Base-by-base conservation (phyloP, 1,140 invertebrate species). In the Colletes latitarsis region DNA sequence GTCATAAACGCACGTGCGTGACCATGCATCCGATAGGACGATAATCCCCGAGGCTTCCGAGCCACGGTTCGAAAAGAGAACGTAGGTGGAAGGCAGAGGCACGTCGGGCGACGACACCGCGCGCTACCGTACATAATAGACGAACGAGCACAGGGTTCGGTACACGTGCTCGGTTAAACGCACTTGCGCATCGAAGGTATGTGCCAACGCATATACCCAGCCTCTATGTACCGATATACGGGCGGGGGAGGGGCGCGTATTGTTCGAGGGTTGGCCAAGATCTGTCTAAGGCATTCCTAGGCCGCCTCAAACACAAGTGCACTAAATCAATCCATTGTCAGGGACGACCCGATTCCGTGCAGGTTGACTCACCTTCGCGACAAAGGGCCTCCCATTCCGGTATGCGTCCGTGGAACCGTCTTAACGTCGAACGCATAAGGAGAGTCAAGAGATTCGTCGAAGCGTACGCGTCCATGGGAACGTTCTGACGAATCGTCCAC, bases 241-340 rank as follows among this genome's bases (percentile, higher is more conserved):
- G 3, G 4, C 1, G n/a, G 1, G 1, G 4, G 41, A 46, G n/a
- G 19, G 8, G 46, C n/a, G 6, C 52, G n/a, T 55, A 58, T 55
- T 14, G 21, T 52, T 49, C 21, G 67, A 69, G 76, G 67, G 53
- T 39, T 21, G 74, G 63, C 76, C 73, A 77, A 86, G 84, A 86
- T 77, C 81, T 77, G 81, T 86, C 81, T 17, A 68, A 82, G 85
- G 62, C 84, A 86, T 82, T 86, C 81, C 82, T 74, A 41, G 75
- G 14, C 60, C 55, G 64, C 49, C 75, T 82, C 78, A 57, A 81
- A 87, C 83, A 77, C 84, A 87, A 90, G 87, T 88, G 82, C 88
- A 89, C 84, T 89, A 91, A 90, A 91, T 91, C 90, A 91, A 91
- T 91, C 89, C 69, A 90, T 91, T 90, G 90, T 91, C 87, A 83